Percentiles rank a stretch among this genome's conserved stretches.
phyloP scores from a whole-genome alignment of 2,888 invertebrate species.

The Hetaerina titia region DNA sequence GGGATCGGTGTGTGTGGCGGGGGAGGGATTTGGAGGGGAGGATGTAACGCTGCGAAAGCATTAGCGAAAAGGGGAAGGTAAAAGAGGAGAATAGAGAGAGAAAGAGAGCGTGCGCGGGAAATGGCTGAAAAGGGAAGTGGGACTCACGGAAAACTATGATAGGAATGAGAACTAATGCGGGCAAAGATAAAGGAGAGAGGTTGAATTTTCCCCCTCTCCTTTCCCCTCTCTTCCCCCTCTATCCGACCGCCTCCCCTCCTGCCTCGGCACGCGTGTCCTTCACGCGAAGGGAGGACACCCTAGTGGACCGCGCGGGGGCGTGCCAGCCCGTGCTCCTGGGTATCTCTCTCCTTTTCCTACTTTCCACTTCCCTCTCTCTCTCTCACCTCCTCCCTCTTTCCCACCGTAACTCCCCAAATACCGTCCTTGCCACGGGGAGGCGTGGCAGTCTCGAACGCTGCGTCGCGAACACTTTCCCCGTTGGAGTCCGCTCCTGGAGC shows the following conservation, averaged over 20 bases:
- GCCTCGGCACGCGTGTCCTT: slow-evolving; percentile 25
- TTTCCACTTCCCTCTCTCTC: neutral
- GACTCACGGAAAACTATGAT: neutral
- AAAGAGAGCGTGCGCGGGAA: slow-evolving; percentile 2
- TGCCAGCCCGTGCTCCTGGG: slow-evolving; percentile 52
- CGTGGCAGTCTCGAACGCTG: slow-evolving; percentile 53
- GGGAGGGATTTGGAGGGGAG: neutral
- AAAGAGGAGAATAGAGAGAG: neutral
- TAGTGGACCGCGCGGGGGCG: slow-evolving; percentile 61
- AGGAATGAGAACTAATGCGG: neutral
- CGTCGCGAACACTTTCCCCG: slow-evolving; percentile 55
- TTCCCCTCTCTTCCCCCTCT: neutral
- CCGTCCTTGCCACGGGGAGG: slow-evolving; percentile 29
- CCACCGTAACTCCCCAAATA: neutral
- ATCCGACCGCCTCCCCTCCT: slow-evolving; percentile 5
- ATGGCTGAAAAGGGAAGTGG: neutral
- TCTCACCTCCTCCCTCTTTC: neutral
- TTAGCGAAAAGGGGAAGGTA: neutral
- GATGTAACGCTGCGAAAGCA: neutral
- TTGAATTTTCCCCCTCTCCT: neutral
- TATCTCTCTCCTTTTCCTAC: neutral
- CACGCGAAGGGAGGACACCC: slow-evolving; percentile 29
- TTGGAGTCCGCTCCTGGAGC: slow-evolving; percentile 6
- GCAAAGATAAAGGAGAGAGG: too few relatives aligned
- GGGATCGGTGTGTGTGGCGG: neutral